Evolutionary conservation across 2,113 vertebrate genomes (phyloP).

Genomic region (Ginglymostoma cirratum): DNA sequence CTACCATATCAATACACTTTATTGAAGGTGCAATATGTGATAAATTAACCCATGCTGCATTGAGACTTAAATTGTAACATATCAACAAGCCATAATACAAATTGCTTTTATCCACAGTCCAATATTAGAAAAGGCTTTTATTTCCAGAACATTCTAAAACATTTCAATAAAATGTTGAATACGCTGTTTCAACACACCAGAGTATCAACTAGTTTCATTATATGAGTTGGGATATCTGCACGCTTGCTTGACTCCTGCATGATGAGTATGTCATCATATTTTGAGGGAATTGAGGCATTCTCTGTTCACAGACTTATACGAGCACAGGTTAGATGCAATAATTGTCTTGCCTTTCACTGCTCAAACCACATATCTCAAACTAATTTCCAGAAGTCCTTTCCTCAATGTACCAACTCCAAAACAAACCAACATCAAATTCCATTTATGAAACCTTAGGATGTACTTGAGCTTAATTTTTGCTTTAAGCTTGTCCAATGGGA

Average conservation of each 20-base stretch:
- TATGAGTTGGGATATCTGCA: not conserved
- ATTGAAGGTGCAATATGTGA: too few species aligned
- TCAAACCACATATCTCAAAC: not conserved
- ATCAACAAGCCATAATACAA: not conserved
- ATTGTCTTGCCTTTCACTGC: not conserved
- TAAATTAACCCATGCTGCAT: not conserved
- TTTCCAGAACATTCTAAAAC: not conserved
- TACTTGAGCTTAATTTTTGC: not conserved
- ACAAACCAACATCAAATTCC: not conserved
- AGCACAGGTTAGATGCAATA: not conserved
- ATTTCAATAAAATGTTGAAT: not conserved
- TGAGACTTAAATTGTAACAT: not conserved
- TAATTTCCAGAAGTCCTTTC: not conserved
- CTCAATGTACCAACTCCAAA: not conserved
- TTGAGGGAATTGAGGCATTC: not conserved
- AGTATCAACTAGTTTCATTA: not conserved
- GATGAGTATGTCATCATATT: not conserved
- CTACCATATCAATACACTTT: not conserved
- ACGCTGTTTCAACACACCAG: not conserved
- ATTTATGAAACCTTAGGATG: not conserved
- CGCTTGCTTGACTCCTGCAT: not conserved
- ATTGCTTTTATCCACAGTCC: not conserved
- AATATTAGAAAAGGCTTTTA: not conserved
- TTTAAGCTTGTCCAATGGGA: not conserved
- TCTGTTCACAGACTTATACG: not conserved